Base-by-base conservation (phyloP, 2,113 vertebrate genomes). In the Neogobius melanostomus region DNA sequence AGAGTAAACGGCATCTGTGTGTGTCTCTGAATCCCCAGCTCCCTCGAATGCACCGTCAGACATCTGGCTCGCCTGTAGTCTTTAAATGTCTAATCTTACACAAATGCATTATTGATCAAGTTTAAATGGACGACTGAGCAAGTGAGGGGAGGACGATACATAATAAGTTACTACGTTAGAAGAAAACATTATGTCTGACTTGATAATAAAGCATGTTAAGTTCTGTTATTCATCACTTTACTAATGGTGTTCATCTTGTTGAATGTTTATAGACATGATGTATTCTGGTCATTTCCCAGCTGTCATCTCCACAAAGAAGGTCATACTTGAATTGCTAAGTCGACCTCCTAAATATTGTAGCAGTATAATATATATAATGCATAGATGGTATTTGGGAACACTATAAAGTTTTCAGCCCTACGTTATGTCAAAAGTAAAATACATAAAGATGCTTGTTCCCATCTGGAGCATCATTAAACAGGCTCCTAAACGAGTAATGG, bases 1-100 rank as follows among this genome's bases (percentile, higher is more conserved):
- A 70, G 61, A 67, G 36, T 72, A 74, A 84, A 82, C 76, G 12
- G 17, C 73, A 14, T 59, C 16, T 62, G 68, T 8, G 8, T 69
- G 9, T 73, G 69, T n/a, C 9, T 65, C 68, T 45, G 12, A 43
- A 52, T 64, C 49, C n/a, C 44, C 53, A 6, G 11, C 66, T 21
- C 54, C 36, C 59, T 36, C 65, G 9, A 76, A 74, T 6, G 61
- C 72, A 80, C 48, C 75, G 16, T 66, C 70, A 54, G 61, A 57
- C 64, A 14, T 60, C 50, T 53, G 64, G 7, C 11, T 48, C 17
- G 17, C 45, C 45, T 10, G 3, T 57, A 59, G 56, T 59, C 56
- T 59, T 42, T 59, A 59, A 59, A 42, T 10, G 59, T 61, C 59
- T 61, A 61, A 61, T 5, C 59, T 61, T 61, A 61, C 59, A 61